phyloP scores from a whole-genome alignment of 2,113 vertebrate genomes.

The Recurvirostra avosetta region DNA sequence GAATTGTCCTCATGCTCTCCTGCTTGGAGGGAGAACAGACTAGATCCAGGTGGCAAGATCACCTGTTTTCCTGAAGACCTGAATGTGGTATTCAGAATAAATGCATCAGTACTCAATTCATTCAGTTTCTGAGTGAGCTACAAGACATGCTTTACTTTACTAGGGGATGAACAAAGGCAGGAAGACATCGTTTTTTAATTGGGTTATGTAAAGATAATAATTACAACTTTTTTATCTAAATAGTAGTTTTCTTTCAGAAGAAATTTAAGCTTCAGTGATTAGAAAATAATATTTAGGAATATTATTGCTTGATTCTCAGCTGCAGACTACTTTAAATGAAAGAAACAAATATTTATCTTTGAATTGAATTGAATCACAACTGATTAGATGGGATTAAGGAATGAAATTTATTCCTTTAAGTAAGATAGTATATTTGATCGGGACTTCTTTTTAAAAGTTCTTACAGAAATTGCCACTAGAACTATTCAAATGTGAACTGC shows the following conservation, averaged over 20 bases:
- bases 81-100: neutral
- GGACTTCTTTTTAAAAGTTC: neutral
- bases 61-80: neutral
- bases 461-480: neutral
- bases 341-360: neutral
- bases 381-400: neutral
- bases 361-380: neutral
- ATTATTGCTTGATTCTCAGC: neutral
- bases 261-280: neutral
- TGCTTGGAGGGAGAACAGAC: neutral
- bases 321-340: neutral
- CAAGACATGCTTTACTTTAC: neutral
- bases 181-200: neutral
- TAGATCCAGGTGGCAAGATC: neutral
- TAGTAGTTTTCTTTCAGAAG: neutral
- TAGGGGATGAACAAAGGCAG: neutral
- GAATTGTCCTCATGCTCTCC: neutral
- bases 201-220: neutral
- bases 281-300: neutral
- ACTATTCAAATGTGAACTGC: neutral
- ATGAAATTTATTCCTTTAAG: neutral
- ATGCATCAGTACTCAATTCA: neutral
- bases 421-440: neutral
- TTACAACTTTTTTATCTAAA: neutral
- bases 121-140: neutral